Conservation (phyloP, 2,888 invertebrate species). For the Lamellibrachia satsuma region DNA sequence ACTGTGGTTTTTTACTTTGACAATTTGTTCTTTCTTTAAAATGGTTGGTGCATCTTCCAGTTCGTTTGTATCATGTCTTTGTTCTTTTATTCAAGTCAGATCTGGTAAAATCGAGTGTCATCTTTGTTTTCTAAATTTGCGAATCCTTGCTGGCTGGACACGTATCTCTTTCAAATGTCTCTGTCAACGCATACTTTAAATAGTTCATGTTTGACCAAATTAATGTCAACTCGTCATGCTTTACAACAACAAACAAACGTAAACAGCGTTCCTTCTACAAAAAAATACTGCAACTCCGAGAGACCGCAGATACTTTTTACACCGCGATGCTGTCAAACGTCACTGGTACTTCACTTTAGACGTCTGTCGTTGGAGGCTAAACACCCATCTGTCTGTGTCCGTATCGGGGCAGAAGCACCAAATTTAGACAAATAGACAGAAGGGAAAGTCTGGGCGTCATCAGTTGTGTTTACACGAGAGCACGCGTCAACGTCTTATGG, state of each 20-base stretch:
- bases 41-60: background rate
- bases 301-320: no score
- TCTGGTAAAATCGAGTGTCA: background rate
- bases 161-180: background rate
- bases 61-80: background rate
- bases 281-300: background rate
- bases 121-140: background rate
- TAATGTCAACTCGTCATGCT: background rate
- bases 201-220: background rate
- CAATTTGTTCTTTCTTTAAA: background rate
- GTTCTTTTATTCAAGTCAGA: background rate
- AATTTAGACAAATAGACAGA: background rate
- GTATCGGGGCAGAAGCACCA: conserved; percentile 6
- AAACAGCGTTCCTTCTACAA: background rate
- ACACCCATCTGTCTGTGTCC: background rate
- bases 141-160: background rate
- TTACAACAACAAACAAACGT: background rate
- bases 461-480: background rate
- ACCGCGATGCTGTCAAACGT: background rate
- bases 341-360: background rate
- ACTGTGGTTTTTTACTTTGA: background rate
- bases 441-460: background rate
- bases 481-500: background rate
- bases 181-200: background rate
- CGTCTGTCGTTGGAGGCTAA: background rate